Percentiles rank a stretch among this genome's conserved stretches.
Conservation (phyloP, 2,797 vertebrate genomes). For the Thamnophis elegans region DNA sequence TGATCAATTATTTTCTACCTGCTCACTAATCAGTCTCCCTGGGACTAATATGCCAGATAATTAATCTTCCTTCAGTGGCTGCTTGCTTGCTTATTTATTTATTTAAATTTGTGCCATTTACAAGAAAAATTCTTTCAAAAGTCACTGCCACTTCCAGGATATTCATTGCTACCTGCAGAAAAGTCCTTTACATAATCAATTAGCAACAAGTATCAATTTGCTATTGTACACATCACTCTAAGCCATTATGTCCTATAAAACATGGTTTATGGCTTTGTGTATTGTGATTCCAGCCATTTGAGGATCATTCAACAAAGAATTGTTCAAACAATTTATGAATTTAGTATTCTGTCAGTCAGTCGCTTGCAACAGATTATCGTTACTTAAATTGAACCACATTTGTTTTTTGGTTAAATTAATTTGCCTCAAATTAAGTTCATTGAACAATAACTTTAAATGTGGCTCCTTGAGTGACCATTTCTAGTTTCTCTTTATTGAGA, state of each 20-base stretch:
- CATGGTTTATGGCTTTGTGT: not conserved
- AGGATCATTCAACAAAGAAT: not conserved
- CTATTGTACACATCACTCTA: not conserved
- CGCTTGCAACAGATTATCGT: not conserved
- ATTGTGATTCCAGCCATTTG: not conserved
- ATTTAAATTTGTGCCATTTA: constrained; percentile 2
- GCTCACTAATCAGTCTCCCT: constrained; percentile 31
- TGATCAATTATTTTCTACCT: constrained; percentile 31
- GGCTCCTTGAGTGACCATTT: not conserved
- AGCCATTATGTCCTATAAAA: not conserved
- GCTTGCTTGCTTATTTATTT: not conserved
- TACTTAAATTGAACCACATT: not conserved
- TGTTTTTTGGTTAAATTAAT: not conserved
- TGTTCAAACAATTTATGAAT: not conserved
- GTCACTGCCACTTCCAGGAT: not conserved
- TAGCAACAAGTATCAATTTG: not conserved
- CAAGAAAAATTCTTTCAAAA: constrained; percentile 8
- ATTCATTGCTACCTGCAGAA: not conserved
- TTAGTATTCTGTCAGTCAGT: not conserved
- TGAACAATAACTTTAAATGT: not conserved
- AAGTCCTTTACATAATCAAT: not conserved
- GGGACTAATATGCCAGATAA: constrained; percentile 31
- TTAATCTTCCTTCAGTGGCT: constrained; percentile 9
- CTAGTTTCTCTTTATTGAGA: not conserved
- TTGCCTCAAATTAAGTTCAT: not conserved